Evolutionary conservation across 2,797 vertebrate genomes (phyloP), one percentile per base, ranked within the genome.

Genomic region (Ambastaia sidthimunki): DNA sequence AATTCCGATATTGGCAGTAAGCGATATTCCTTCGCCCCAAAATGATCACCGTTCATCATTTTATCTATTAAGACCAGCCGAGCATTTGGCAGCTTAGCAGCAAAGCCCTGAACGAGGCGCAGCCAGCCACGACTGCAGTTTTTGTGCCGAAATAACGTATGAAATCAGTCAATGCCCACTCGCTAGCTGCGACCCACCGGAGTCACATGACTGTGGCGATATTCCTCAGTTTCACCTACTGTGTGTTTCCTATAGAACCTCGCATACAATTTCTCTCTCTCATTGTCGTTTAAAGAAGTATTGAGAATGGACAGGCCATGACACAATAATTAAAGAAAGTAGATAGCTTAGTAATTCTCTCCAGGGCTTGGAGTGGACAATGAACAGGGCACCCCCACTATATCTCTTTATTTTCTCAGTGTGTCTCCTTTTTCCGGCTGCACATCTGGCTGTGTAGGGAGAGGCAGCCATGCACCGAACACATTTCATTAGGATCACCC

Each of bases 401-500:
- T 74, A 34, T 72, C 77, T 85, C 65, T 78, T 55, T 76, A 65
- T 62, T 67, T 68, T 23, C 62, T 69, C 37, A 21, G 11, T 37
- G 34, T 21, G 21, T 92, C 94, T 92, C 92, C 89, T 92, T 94
- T 93, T 57, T 67, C 74, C 73, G 0, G 9, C 73, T 81, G 80
- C 83, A 81, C 79, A 68, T 91, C 21, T 15, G 72, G 62, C 57
- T 87, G 84, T 71, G 83, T 88, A 82, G 34, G 91, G 91, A 92
- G 93, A 95, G 94, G 93, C 89, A 87, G 88, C 88, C 87, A 89
- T 90, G 88, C 89, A 25, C 23, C 75, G 89, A 92, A 94, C 92
- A 92, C 91, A 93, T 95, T 94, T 94, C 92, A 94, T 94, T 95
- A 92, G 92, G 89, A 88, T 94, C 91, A 90, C 86, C 87, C 77